Conservation (phyloP, 1,140 invertebrate genomes). For the Drosophila gunungcola region DNA sequence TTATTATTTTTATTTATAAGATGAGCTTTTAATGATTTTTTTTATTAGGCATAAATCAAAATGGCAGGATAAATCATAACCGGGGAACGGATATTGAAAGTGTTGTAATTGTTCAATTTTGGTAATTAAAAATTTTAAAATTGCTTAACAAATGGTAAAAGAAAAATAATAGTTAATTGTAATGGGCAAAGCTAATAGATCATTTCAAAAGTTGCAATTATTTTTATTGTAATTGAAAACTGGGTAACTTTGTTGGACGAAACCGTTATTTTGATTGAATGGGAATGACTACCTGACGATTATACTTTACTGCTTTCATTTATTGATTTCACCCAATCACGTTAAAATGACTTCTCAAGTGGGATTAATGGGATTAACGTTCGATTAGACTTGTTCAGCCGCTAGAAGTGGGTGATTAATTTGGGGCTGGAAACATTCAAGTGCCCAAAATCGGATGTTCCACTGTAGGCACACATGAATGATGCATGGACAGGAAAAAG, state of each 20-base stretch:
- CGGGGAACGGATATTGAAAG: no score
- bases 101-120: no score
- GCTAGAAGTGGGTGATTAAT: slow-evolving; percentile 5
- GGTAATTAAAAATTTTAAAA: no score
- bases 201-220: not conserved
- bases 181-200: not conserved
- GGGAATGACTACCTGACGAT: slow-evolving; percentile 15
- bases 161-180: not conserved
- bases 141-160: not conserved
- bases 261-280: not conserved
- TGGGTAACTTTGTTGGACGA: not conserved
- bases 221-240: not conserved
- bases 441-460: slow-evolving; percentile 14
- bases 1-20: not conserved
- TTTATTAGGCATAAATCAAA: not conserved
- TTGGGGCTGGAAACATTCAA: not conserved
- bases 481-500: slow-evolving; percentile 23
- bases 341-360: slow-evolving; percentile 7
- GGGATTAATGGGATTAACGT: slow-evolving; percentile 20
- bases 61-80: not conserved
- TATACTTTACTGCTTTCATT: slow-evolving; percentile 6
- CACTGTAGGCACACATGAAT: slow-evolving; percentile 35
- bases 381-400: slow-evolving; percentile 9
- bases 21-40: not conserved
- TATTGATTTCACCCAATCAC: not conserved